These are phyloP conservation scores for Baryphthengus martii DNA, from an alignment of 2,113 vertebrate species.

Conservation along the genomic window DNA sequence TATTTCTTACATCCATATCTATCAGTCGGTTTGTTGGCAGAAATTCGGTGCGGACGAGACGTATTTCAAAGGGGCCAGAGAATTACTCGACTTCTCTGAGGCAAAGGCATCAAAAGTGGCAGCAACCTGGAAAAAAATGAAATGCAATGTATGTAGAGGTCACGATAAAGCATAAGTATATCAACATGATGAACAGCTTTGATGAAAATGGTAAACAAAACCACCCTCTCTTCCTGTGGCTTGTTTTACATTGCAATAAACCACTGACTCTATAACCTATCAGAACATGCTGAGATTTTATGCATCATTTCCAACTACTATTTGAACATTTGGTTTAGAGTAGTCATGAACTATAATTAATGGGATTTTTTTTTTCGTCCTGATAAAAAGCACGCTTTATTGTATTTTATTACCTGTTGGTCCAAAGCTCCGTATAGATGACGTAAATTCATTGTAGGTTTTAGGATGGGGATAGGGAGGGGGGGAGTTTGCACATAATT, in stretches of 20 bases:
- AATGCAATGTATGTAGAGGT: constrained; percentile 26
- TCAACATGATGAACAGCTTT: constrained; percentile 49
- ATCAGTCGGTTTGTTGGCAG: not conserved
- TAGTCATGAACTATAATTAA: constrained; percentile 55
- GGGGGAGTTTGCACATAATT: not conserved
- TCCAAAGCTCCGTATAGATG: constrained; percentile 1
- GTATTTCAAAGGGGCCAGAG: not conserved
- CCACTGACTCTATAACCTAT: constrained; percentile 61
- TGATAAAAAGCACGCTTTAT: constrained; percentile 40
- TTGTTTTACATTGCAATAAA: constrained; percentile 54
- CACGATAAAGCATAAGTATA: constrained; percentile 6
- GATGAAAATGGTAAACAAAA: constrained; percentile 55
- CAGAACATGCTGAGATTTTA: constrained; percentile 57
- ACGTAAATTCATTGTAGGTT: constrained; percentile 24
- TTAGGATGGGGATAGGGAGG: not conserved
- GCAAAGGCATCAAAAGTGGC: constrained; percentile 24
- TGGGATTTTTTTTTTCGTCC: not conserved
- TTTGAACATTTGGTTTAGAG: constrained; percentile 63
- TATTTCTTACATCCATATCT: not conserved
- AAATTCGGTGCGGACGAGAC: not conserved
- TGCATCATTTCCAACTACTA: constrained; percentile 42
- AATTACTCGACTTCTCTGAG: not conserved
- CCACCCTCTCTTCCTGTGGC: constrained; percentile 54
- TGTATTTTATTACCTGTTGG: constrained; percentile 54
- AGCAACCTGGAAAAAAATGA: constrained; percentile 52